Base-by-base conservation (phyloP, 92 coral and sea anemone species). In the Parazoanthus swiftii region DNA sequence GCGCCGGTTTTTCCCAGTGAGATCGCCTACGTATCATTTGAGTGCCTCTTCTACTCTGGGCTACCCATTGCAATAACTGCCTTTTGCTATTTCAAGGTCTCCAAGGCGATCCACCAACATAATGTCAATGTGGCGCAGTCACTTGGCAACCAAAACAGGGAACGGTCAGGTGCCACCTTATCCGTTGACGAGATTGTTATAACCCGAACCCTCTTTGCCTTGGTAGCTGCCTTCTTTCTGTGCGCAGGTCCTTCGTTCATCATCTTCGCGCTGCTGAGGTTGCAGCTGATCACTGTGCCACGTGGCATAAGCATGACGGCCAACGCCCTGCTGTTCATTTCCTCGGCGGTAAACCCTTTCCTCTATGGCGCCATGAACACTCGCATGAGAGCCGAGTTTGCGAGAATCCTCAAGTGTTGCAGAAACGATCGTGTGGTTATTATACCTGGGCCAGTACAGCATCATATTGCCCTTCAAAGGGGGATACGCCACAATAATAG, bases 241-340 rank as follows among this genome's bases (percentile, higher is more conserved):
- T 82, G 86, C 20, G 86, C 86, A 3, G 86, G 75, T 42, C 86
- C 86, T 25, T 82, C 86, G 2, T 82, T 82, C 35, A 74, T 82
- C 58, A 82, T 82, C 44, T 82, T 82, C 37, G 86, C 86, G 35
- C 54, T 82, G 7, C 20, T 82, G 76, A 82, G 86, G 48, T 43
- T 82, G 37, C 75, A 56, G 50, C 76, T 82, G 54, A 82, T 82
- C 50, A 82, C 76, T 15, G 86, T 82, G 56, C 86, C 86, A 82
- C 86, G 86, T 82, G 86, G 86, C 15, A 26, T 82, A 38, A 82
- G 86, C 38, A 82, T 82, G 86, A 63, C 86, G 15, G 86, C 86
- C 76, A 82, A 82, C 76, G 86, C 86, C 59, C 86, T 82, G 76
- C 42, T 82, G 86, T 82, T 82, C 36, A 39, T 82, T 66, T 82